Evolutionary conservation across 2,113 vertebrate species (phyloP), one percentile per base, ranked within the genome.

Genomic region (Limanda limanda): DNA sequence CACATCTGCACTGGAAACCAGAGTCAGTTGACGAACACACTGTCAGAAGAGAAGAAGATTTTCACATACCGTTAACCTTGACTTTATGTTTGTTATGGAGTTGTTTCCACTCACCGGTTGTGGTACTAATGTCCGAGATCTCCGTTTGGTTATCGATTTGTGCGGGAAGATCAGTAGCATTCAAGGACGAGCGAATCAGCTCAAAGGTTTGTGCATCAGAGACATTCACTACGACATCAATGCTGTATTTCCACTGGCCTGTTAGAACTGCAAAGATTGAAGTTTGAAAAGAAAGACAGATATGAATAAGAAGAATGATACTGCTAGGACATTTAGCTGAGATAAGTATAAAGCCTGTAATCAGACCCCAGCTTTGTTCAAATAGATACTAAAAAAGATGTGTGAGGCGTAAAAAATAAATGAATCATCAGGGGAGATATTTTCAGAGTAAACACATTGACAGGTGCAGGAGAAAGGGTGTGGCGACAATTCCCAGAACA

Each of bases 81-180:
- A 5, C 35, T 35, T 48, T 31, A 23, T n/a, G 3, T 27, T 48
- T 9, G 23, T 9, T 6, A 2, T 48, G 8, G 21, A 47, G 2
- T 20, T 59, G 5, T 15, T 10, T 13, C 4, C 51, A n/a, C 66
- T 88, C 45, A 91, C 91, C 89, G 57, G 88, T 92, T 65, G 91
- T 88, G 37, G 91, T 18, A 20, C n/a, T 60, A 2, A 86, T 59
- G 1, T 57, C 25, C 3, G 45, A 24, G 25, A 91, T 68, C 23
- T 76, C 25, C 21, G 83, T 87, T 45, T 11, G 59, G 73, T 85
- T 84, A 31, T 81, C 66, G 3, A 88, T 3, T 24, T 57, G 78
- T 18, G 81, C 14, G n/a, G 90, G 90, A 57, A 88, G 45, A 35
- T 3, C 72, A 1, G 70, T 31, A 7, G 71, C 67, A 5, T 88